Evolutionary conservation across 2,888 invertebrate genomes (phyloP).

Genomic region (Agapostemon virescens): DNA sequence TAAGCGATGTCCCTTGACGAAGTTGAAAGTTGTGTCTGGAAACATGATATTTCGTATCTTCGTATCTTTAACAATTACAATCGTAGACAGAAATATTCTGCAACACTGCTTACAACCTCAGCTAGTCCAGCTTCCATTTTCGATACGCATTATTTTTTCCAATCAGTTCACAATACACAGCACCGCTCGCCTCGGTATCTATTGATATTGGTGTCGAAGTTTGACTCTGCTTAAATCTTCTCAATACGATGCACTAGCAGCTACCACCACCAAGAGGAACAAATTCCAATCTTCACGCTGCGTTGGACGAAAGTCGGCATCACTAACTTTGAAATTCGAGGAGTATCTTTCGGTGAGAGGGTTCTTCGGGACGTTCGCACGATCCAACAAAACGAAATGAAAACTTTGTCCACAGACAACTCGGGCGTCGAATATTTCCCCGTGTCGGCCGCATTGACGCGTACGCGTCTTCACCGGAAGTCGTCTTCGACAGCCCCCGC

Average conservation of each 20-base stretch:
- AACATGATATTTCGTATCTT: slow-evolving; percentile 35
- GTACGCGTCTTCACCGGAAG: slow-evolving; percentile 89
- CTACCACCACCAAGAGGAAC: slow-evolving; percentile 39
- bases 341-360: slow-evolving; percentile 72
- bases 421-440: slow-evolving; percentile 91
- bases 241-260: slow-evolving; percentile 52
- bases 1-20: not conserved
- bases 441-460: slow-evolving; percentile 89
- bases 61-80: not conserved
- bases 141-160: slow-evolving; percentile 19
- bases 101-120: not conserved
- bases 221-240: slow-evolving; percentile 23
- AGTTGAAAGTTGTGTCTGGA: slow-evolving; percentile 9
- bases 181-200: slow-evolving; percentile 73
- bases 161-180: slow-evolving; percentile 52
- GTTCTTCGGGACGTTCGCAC: slow-evolving; percentile 59
- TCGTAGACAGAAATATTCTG: not conserved
- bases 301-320: slow-evolving; percentile 19
- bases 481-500: slow-evolving; percentile 79
- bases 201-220: slow-evolving; percentile 75
- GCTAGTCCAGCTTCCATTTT: slow-evolving; percentile 31
- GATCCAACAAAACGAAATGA: slow-evolving; percentile 55
- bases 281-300: slow-evolving; percentile 63
- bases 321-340: slow-evolving; percentile 56
- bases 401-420: slow-evolving; percentile 85